These are phyloP conservation scores for Synergus itoensis DNA, from an alignment of 2,888 invertebrate species.

Conservation along the genomic window DNA sequence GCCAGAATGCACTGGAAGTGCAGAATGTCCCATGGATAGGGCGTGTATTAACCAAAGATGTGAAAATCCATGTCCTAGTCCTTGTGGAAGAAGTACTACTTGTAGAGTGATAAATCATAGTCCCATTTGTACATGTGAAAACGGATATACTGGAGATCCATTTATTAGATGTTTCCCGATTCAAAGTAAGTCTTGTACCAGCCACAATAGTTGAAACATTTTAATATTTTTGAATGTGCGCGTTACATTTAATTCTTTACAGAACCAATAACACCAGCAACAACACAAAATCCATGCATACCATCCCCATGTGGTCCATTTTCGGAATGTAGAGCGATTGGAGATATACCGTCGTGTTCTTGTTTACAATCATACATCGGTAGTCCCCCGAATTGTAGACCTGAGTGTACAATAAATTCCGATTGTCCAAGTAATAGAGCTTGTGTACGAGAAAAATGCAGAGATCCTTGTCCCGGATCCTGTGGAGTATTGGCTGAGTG, in stretches of 20 bases:
- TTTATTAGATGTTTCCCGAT: constrained; percentile 69
- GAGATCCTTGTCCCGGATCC: constrained; percentile 87
- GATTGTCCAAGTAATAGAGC: constrained; percentile 86
- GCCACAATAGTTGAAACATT: background rate
- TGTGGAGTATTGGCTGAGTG: constrained; percentile 87
- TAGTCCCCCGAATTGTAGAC: constrained; percentile 81
- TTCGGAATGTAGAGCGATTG: constrained; percentile 79
- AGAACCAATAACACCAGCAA: constrained; percentile 45
- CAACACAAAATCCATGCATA: constrained; percentile 78
- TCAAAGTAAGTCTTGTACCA: constrained; percentile 77
- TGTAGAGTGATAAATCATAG: constrained; percentile 89
- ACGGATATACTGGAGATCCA: constrained; percentile 77
- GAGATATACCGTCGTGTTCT: constrained; percentile 79
- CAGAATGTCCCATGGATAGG: constrained; percentile 86
- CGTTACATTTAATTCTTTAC: background rate
- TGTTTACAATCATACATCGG: constrained; percentile 77
- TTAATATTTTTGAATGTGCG: constrained; percentile 45
- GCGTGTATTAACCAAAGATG: constrained; percentile 90
- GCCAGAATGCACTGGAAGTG: constrained; percentile 85
- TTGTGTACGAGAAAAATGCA: constrained; percentile 87
- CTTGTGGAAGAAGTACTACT: constrained; percentile 86
- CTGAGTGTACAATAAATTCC: constrained; percentile 81
- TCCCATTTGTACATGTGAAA: constrained; percentile 82
- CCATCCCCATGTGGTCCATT: constrained; percentile 81
- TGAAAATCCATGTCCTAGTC: constrained; percentile 87